Base-by-base conservation (phyloP, 2,113 vertebrate genomes). In the Emberiza fucata region DNA sequence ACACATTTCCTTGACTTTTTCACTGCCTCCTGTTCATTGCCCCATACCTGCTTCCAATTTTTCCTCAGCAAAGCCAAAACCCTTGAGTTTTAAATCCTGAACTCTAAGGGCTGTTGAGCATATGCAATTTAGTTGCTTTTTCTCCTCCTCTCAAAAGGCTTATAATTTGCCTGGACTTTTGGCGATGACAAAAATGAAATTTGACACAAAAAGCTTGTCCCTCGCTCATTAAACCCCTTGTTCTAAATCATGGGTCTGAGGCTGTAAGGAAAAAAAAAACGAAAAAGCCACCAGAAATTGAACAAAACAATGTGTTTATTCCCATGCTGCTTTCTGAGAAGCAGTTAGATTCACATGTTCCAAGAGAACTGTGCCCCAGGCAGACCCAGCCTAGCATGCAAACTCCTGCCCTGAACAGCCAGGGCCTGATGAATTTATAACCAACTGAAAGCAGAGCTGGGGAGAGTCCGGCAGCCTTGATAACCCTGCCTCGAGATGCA, bases 271-370 rank as follows among this genome's bases (percentile, higher is more conserved):
- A n/a, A 64, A 79, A 37, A 63, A 80, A 64, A 81, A 60, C 9
- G 57, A 82, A 81, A 65, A 77, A 91, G 81, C 92, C 94, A 86
- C 90, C 93, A 96, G 76, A 92, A 96, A 95, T 81, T 92, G 94
- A 94, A 92, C 88, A 90, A 96, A 96, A 96, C 90, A 94, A 95
- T 96, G 95, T 93, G 93, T 92, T 97, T 96, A 97, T 92, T 96
- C 94, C 88, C 90, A 94, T 95, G 94, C 88, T 93, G 88, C 92
- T 92, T 96, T 97, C 95, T 96, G 94, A 96, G 93, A 96, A 96
- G 95, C 92, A 83, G 76, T 86, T 95, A 92, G 76, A 86, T 83
- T 96, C 85, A 64, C 93, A 97, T 95, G 90, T 95, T 96, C 96
- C 96, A 96, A 90, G 94, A 75, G 85, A 97, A 81, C 72, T 81